Conservation (phyloP, 1,140 invertebrate genomes). For the Magallana angulata region DNA sequence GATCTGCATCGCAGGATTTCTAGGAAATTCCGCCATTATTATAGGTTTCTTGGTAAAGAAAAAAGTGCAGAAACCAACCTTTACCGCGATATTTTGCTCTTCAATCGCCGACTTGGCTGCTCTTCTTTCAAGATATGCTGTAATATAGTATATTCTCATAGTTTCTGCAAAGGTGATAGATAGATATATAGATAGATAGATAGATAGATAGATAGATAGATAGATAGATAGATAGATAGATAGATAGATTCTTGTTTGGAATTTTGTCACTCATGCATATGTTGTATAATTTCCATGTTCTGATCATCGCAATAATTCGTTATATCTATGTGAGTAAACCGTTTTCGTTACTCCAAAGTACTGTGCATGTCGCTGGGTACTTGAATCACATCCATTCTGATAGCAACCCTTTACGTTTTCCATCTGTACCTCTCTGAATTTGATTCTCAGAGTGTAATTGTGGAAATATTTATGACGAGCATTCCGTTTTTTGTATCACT, state of each 20-base stretch:
- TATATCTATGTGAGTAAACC: conserved; percentile 2
- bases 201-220: no score
- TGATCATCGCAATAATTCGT: background rate
- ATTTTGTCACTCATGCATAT: background rate
- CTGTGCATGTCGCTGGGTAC: background rate
- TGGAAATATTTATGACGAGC: background rate
- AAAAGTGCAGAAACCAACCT: background rate
- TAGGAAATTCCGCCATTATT: background rate
- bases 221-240: no score
- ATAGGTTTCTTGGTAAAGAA: background rate
- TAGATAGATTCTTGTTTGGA: background rate
- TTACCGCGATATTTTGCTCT: background rate
- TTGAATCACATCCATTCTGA: background rate
- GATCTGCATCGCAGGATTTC: background rate
- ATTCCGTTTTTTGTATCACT: background rate
- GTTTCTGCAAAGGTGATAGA: no score
- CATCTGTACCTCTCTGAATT: background rate
- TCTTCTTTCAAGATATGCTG: background rate
- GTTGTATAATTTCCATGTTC: background rate
- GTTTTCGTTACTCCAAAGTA: background rate
- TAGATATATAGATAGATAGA: no score
- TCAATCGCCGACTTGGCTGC: background rate
- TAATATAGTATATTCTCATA: no score
- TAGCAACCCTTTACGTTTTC: background rate
- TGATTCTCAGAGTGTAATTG: background rate